Percentiles rank a stretch among this genome's conserved stretches.
Conservation (phyloP, 2,888 invertebrate genomes). For the Macroteleia sp. region DNA sequence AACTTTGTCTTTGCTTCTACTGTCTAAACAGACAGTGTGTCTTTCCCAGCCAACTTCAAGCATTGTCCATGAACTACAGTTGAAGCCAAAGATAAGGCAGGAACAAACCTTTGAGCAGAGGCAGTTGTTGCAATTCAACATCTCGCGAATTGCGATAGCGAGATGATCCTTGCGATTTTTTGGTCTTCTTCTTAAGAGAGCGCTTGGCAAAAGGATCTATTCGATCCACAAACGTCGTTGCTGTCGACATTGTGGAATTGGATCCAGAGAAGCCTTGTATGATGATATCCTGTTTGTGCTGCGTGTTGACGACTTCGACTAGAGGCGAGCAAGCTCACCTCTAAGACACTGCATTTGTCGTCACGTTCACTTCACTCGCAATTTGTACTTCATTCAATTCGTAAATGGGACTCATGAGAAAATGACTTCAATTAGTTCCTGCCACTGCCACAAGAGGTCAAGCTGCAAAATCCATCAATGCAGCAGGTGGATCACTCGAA, state of each 20-base stretch:
- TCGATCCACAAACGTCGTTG: slow-evolving; percentile 98
- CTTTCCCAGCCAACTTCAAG: no score
- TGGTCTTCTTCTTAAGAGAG: slow-evolving; percentile 98
- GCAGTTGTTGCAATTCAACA: slow-evolving; percentile 97
- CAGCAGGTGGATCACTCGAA: slow-evolving; percentile 47
- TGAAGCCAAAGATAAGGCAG: no score
- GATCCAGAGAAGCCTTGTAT: slow-evolving; percentile 51
- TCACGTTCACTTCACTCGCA: slow-evolving; percentile 42
- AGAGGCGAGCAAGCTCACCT: slow-evolving; percentile 66
- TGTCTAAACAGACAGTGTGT: no score
- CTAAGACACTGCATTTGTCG: slow-evolving; percentile 58
- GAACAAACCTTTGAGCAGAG: slow-evolving; percentile 96
- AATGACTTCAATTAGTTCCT: slow-evolving; percentile 24
- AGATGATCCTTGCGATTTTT: slow-evolving; percentile 99
- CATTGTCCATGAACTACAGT: no score
- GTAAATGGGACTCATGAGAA: slow-evolving; percentile 37
- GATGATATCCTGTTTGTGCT: slow-evolving; percentile 57
- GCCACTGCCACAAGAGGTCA: slow-evolving; percentile 22
- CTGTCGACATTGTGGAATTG: slow-evolving; percentile 86
- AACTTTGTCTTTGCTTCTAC: no score
- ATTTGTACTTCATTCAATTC: slow-evolving; percentile 37
- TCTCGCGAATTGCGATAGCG: slow-evolving; percentile 99
- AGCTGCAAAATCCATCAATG: slow-evolving; percentile 54
- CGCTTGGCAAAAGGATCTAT: slow-evolving; percentile 99
- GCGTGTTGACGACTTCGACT: slow-evolving; percentile 53